Evolutionary conservation across 1,140 invertebrate species (phyloP).

Genomic region (Galleria mellonella): DNA sequence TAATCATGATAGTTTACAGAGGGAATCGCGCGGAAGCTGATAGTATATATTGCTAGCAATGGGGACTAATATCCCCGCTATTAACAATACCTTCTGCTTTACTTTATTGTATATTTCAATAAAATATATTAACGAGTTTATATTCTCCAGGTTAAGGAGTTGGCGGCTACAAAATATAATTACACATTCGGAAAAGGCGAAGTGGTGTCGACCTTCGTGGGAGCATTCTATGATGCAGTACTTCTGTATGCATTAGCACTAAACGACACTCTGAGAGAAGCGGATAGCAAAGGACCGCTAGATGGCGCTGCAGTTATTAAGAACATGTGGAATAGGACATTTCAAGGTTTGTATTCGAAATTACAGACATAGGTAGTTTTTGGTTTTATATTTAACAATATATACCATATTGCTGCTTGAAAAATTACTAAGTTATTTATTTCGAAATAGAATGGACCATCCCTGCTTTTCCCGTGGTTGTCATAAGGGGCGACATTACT

Average conservation of each 20-base stretch:
- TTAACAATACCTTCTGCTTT: background rate
- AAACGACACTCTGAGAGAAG: slow-evolving; percentile 86
- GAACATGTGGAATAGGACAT: slow-evolving; percentile 93
- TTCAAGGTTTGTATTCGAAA: slow-evolving; percentile 77
- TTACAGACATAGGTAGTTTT: too few relatives aligned
- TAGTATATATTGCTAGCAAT: too few relatives aligned
- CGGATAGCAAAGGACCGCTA: slow-evolving; percentile 73
- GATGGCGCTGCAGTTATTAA: slow-evolving; percentile 81
- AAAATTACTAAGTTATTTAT: too few relatives aligned
- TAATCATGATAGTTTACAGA: too few relatives aligned
- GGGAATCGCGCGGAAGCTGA: too few relatives aligned
- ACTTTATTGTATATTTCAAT: background rate
- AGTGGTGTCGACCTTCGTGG: slow-evolving; percentile 89
- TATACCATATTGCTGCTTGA: too few relatives aligned
- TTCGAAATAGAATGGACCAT: too few relatives aligned
- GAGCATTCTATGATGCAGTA: slow-evolving; percentile 96
- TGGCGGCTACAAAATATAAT: slow-evolving; percentile 87
- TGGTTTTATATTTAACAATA: too few relatives aligned
- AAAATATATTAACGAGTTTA: too few relatives aligned
- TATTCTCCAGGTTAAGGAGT: slow-evolving; percentile 80
- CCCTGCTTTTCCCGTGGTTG: too few relatives aligned
- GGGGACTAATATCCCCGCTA: background rate
- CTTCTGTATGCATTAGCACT: slow-evolving; percentile 93
- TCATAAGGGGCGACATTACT: too few relatives aligned
- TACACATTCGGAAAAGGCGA: slow-evolving; percentile 84